Conservation (phyloP, 2,113 vertebrate species). For the Pseudorhombus dupliciocellatus region DNA sequence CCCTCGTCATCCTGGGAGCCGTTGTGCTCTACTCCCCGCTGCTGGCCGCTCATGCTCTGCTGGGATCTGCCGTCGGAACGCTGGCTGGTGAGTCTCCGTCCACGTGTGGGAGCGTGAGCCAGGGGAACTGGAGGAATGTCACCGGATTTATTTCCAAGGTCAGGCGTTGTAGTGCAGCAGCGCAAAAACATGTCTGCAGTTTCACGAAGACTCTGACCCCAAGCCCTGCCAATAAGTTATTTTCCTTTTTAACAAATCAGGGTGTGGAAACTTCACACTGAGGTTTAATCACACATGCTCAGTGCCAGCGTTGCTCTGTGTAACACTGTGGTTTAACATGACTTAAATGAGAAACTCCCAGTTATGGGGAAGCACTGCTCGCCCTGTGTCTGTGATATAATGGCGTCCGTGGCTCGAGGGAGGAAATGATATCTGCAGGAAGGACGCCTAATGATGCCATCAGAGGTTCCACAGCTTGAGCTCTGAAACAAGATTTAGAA, state of each 20-base stretch:
- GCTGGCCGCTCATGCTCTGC: slow-evolving; percentile 70
- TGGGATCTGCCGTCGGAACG: slow-evolving; percentile 76
- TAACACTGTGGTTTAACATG: background rate
- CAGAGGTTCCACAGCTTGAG: background rate
- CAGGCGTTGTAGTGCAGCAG: background rate
- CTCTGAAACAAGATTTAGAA: background rate
- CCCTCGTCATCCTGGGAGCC: slow-evolving; percentile 75
- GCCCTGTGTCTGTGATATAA: background rate
- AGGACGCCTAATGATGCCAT: background rate
- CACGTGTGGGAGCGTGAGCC: background rate
- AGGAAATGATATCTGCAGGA: background rate
- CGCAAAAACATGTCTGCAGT: background rate
- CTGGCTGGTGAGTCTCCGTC: slow-evolving; percentile 72
- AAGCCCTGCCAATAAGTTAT: background rate
- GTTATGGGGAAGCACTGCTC: too few species aligned
- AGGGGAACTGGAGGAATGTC: background rate
- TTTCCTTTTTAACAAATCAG: background rate
- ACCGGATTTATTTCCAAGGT: background rate
- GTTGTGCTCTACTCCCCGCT: slow-evolving; percentile 80
- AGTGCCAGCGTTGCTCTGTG: background rate
- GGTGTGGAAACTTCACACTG: background rate
- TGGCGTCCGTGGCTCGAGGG: slow-evolving; percentile 1
- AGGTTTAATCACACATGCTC: background rate
- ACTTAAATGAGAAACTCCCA: background rate
- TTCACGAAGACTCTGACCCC: background rate